Percentiles rank a stretch among this genome's conserved stretches.
Conservation (phyloP, 2,113 vertebrate species). For the Eudyptes chrysolophus region DNA sequence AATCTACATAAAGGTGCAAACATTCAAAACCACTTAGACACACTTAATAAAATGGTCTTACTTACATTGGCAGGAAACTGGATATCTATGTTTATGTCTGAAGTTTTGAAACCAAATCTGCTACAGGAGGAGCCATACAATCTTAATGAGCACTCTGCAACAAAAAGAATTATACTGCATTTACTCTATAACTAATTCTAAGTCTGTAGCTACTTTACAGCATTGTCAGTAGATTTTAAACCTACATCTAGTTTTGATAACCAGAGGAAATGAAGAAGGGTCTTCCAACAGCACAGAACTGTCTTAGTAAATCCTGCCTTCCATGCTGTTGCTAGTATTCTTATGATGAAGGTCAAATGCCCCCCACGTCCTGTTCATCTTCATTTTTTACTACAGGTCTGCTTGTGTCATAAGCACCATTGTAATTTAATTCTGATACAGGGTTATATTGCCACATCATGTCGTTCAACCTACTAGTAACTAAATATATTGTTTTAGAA, state of each 20-base stretch:
- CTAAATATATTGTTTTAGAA: not conserved
- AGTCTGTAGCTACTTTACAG: not conserved
- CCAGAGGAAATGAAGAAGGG: not conserved
- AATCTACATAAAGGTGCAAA: not conserved
- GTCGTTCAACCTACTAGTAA: not conserved
- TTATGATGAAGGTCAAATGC: not conserved
- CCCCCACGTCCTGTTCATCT: not conserved
- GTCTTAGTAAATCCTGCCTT: not conserved
- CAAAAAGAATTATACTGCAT: not conserved
- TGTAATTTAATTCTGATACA: not conserved
- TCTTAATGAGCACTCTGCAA: conserved; percentile 87
- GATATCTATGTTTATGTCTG: conserved; percentile 92
- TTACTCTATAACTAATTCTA: not conserved
- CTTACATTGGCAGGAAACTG: conserved; percentile 89
- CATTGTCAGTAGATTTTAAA: not conserved
- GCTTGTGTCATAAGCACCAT: not conserved
- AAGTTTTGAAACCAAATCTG: conserved; percentile 91
- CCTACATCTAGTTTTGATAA: not conserved
- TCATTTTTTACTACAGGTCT: not conserved
- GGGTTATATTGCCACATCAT: not conserved
- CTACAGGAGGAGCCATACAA: conserved; percentile 94
- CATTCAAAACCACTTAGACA: not conserved
- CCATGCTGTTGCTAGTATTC: not conserved
- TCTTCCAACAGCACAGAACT: not conserved
- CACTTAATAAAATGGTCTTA: conserved; percentile 53